Conservation (phyloP, 2,888 invertebrate species). For the Drosophila diplacantha region DNA sequence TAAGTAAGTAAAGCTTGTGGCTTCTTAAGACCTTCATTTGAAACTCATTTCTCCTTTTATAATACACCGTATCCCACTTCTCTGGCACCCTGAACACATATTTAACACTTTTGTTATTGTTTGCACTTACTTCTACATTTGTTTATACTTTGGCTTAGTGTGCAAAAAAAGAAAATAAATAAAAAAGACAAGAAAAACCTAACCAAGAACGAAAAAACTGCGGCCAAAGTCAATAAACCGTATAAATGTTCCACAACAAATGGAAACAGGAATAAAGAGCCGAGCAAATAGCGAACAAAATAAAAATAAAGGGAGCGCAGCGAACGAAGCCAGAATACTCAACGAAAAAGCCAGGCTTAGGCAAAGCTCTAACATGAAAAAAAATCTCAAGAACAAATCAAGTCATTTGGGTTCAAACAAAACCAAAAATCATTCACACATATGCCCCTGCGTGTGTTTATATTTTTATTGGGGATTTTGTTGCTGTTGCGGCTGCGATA, state of each 20-base stretch:
- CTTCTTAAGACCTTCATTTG: background rate
- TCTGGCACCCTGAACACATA: slow-evolving; percentile 20
- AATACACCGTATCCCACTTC: background rate
- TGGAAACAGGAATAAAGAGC: slow-evolving; percentile 21
- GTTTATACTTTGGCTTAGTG: slow-evolving; percentile 61
- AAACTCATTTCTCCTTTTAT: background rate
- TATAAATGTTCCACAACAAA: slow-evolving; percentile 47
- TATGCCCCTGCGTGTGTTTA: slow-evolving; percentile 29
- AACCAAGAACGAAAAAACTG: slow-evolving; percentile 27
- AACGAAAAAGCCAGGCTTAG: slow-evolving; percentile 12
- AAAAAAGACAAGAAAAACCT: background rate
- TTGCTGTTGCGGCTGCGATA: slow-evolving; percentile 51
- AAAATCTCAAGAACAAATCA: slow-evolving; percentile 15
- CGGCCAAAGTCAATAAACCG: slow-evolving; percentile 67
- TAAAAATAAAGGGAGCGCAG: slow-evolving; percentile 18
- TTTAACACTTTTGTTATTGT: slow-evolving; percentile 46
- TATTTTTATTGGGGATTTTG: slow-evolving; percentile 32
- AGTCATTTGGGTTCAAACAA: slow-evolving; percentile 21
- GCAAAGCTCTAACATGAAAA: slow-evolving; percentile 18
- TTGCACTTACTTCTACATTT: slow-evolving; percentile 58
- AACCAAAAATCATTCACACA: slow-evolving; percentile 61
- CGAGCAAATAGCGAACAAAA: slow-evolving; percentile 40
- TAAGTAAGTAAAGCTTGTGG: background rate
- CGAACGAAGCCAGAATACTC: slow-evolving; percentile 15
- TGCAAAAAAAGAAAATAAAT: slow-evolving; percentile 50